Evolutionary conservation across 2,797 vertebrate genomes (phyloP), one percentile per base, ranked within the genome.

Genomic region (Lemur catta): DNA sequence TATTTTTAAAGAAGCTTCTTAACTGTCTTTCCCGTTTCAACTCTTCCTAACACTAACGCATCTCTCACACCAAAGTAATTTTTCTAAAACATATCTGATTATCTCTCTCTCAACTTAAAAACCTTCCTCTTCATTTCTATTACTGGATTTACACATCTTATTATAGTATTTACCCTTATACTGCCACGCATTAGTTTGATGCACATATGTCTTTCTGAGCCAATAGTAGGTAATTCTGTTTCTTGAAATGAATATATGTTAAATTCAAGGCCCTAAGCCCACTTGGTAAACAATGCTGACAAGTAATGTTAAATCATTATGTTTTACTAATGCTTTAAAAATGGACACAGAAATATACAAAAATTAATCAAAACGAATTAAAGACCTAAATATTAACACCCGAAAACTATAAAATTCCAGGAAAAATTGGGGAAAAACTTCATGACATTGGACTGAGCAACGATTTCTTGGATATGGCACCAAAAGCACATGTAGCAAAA

Each of bases 101-200:
- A n/a, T 67, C n/a, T 89, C 35, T 94, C 30, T 91, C 65, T 81
- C 43, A 81, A 35, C 20, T 95, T 89, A 69, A 90, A 85, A 84
- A 63, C 10, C 20, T 59, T 89, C 30, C 50, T 82, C 43, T 78
- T 18, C 11, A 14, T 71, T 78, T 18, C n/a, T 69, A 69, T 38
- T 22, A 35, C 20, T 69, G 38, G 38, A 33, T 6, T 28, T 41
- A 91, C 6, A 81, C 30, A 79, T 87, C 30, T 79, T 80, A 84
- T 20, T 95, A 41, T 4, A 81, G 38, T 74, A 90, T 91, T 86
- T 92, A 89, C 59, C 61, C 52, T 91, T 85, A 43, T 15, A 71
- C 8, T 85, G 20, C 24, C 72, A 85, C 43, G 12, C 35, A 78
- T 86, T 63, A 84, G 41, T 93, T 84, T 93, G 63, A 50, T 86